Evolutionary conservation across 2,113 vertebrate genomes (phyloP), one percentile per base, ranked within the genome.

Genomic region (Chaenogobius annularis): DNA sequence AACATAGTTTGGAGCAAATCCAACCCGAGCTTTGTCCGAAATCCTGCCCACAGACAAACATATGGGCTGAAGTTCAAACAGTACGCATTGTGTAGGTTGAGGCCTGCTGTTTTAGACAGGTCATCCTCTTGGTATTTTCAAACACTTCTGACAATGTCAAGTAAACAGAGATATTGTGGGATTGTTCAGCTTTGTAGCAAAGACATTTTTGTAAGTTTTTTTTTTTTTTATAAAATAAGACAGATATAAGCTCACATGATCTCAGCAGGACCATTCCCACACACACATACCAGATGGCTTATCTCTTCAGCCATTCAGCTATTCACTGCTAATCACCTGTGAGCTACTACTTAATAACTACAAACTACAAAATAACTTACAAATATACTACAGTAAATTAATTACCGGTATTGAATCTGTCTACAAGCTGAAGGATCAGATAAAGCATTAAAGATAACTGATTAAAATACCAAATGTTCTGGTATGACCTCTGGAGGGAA

Each of bases 111-210:
- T 37, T 58, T 22, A 59, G 48, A 44, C 56, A 10, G 26, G 23
- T 80, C 54, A 44, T 79, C 68, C 73, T 79, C 61, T 19, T 48
- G 77, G 75, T 83, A 78, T 85, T 77, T 83, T 83, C 76, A 77
- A 68, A 70, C 72, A 61, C 12, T 47, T 52, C 26, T 76, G 65
- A 87, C 82, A 83, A 84, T 78, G 77, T 74, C 3, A 62, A 66
- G 72, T 80, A 82, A 84, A 83, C 71, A 75, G 66, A 79, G 79
- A 71, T 69, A 73, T 84, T 80, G 54, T 75, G 69, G 74, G 82
- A 78, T 84, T 80, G 78, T 78, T 74, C 72, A 19, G 8, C 7
- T 23, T 66, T 8, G 59, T 63, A 63, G n/a, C 50, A 71, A 46
- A 46, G 12, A 84, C 59, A 22, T 44, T 68, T 70, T 52, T n/a